phyloP scores from a whole-genome alignment of 2,113 vertebrate species.

The Pseudolaguvia tuberculata region DNA sequence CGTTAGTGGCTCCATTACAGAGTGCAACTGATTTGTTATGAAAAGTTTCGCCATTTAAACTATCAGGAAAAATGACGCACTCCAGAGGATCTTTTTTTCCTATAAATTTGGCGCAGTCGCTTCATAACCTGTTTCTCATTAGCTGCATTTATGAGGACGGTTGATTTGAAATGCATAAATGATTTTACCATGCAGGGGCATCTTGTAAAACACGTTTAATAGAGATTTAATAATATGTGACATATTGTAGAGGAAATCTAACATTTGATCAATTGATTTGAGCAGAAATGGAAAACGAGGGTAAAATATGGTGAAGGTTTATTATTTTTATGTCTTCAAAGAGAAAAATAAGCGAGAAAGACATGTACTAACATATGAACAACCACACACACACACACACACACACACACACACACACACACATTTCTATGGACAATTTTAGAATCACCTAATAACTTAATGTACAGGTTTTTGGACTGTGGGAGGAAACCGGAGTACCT shows the following conservation, averaged over 20 bases:
- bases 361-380: no score
- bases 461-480: no score
- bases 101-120: neutral
- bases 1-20: no score
- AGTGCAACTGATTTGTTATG: conserved; percentile 19
- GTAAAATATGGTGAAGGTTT: no score
- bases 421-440: no score
- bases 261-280: neutral
- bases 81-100: neutral
- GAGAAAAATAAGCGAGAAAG: conserved; percentile 2
- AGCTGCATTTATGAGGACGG: neutral
- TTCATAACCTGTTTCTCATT: conserved; percentile 15
- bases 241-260: neutral
- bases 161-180: conserved; percentile 18
- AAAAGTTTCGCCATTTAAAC: conserved; percentile 20
- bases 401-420: no score
- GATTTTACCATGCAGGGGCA: neutral
- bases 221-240: conserved; percentile 12
- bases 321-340: neutral
- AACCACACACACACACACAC: no score
- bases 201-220: conserved; percentile 16
- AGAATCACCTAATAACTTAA: no score
- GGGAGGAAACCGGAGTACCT: no score
- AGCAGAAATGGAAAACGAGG: conserved; percentile 1
- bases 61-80: neutral